Base-by-base conservation (phyloP, 2,797 vertebrate species). In the Tangara arthus region DNA sequence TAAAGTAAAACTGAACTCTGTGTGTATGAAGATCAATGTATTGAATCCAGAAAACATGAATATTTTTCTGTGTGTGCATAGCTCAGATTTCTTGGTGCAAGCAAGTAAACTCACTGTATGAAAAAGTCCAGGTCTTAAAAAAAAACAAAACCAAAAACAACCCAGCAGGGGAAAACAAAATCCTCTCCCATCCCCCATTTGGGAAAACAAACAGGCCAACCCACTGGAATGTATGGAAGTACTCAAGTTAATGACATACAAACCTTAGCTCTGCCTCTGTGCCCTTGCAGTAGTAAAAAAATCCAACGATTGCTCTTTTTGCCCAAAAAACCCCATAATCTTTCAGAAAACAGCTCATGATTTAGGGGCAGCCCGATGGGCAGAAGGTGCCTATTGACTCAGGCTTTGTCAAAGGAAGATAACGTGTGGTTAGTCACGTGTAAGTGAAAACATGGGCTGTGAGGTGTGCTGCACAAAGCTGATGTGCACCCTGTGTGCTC, bases 41-140 rank as follows among this genome's bases (percentile, higher is more conserved):
- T 14, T 21, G 14, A n/a, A 59, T 73, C 1, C 0, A 30, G 15
- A 32, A 56, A 26, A 2, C 0, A 0, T 23, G 39, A 13, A 1
- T 32, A 7, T 52, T 78, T 34, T 75, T 10, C 15, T 64, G 5
- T 2, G 24, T 27, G 24, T 24, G 39, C 6, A 1, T 15, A 44
- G 19, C 12, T 78, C 39, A 60, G 41, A 8, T 71, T 30, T 53
- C 27, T 39, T 42, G 28, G 7, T 42, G 20, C 15, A 55, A 60
- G 24, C 4, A 46, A 14, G 37, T 44, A 15, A 64, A 7, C 2
- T 60, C 53, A 11, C 27, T 79, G 77, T 53, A 13, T 69, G 22
- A 12, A 42, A 39, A 37, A 24, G 2, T 3, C 11, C 0, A 2
- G 0, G 2, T 32, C 15, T 61, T 30, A 3, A 6, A 41, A 44